phyloP scores from a whole-genome alignment of 2,797 vertebrate genomes.

The Gallinago solitaria region DNA sequence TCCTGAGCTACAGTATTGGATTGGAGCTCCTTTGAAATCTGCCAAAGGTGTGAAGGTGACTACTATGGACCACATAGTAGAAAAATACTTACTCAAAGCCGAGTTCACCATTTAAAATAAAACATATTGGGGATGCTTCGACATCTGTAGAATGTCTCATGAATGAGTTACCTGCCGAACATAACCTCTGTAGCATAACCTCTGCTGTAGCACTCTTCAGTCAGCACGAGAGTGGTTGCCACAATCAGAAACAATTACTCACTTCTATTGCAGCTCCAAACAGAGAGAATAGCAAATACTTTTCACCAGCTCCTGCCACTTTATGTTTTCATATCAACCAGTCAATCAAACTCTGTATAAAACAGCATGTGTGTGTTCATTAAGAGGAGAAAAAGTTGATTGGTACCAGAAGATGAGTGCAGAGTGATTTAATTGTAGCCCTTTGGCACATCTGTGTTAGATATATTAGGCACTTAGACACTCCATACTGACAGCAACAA shows the following conservation, averaged over 20 bases:
- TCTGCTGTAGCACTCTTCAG: not conserved
- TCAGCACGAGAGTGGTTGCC: not conserved
- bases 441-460: constrained; percentile 50
- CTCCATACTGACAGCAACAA: constrained; percentile 42
- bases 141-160: not conserved
- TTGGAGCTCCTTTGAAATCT: not conserved
- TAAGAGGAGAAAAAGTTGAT: constrained; percentile 64
- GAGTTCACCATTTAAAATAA: not conserved
- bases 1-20: not conserved
- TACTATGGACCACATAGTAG: not conserved
- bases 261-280: constrained; percentile 24
- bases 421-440: constrained; percentile 66
- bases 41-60: not conserved
- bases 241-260: constrained; percentile 50
- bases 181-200: not conserved
- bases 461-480: constrained; percentile 20
- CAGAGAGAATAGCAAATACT: constrained; percentile 39
- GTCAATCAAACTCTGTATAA: constrained; percentile 57
- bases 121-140: not conserved
- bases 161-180: not conserved
- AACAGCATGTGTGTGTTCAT: constrained; percentile 61
- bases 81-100: not conserved
- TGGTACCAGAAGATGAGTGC: constrained; percentile 59
- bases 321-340: constrained; percentile 60
- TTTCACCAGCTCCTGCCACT: constrained; percentile 45